Conservation (phyloP, 2,797 vertebrate species). For the Ispidina lecontei region DNA sequence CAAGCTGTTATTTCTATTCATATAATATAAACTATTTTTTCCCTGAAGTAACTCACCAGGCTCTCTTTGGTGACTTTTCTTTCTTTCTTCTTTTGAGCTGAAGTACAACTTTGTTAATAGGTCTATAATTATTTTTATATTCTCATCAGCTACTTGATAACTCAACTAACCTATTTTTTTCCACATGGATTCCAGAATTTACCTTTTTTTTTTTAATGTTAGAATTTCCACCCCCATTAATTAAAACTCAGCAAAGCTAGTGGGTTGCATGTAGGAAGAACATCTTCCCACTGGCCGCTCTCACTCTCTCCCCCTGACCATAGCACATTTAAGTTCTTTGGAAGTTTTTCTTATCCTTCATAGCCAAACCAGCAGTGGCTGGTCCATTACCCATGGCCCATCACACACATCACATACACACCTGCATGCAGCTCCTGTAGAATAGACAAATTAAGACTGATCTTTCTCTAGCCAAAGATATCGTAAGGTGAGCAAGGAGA, state of each 20-base stretch:
- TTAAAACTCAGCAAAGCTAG: not conserved
- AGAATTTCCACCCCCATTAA: not conserved
- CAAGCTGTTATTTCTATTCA: conserved; percentile 14
- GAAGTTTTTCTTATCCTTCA: not conserved
- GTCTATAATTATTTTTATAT: conserved; percentile 15
- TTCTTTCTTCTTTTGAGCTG: not conserved
- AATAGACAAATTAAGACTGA: not conserved
- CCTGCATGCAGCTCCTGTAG: not conserved
- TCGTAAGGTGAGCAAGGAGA: not conserved
- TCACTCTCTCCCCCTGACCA: not conserved
- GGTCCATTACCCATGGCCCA: not conserved
- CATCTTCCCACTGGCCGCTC: not conserved
- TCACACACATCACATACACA: not conserved
- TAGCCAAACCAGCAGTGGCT: not conserved
- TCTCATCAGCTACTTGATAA: conserved; percentile 4
- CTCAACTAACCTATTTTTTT: not conserved
- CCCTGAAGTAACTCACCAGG: not conserved
- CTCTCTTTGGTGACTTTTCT: conserved; percentile 7
- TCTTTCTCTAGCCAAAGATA: not conserved
- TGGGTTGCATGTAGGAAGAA: not conserved
- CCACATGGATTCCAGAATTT: not conserved
- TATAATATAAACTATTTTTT: not conserved
- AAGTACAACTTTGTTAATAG: conserved; percentile 23
- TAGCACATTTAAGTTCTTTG: not conserved
- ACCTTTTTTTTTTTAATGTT: not conserved